A percentile compares a stretch with the other conserved stretches of the same genome.
Conservation (phyloP, 2,113 vertebrate genomes). For the Zosterops borbonicus region DNA sequence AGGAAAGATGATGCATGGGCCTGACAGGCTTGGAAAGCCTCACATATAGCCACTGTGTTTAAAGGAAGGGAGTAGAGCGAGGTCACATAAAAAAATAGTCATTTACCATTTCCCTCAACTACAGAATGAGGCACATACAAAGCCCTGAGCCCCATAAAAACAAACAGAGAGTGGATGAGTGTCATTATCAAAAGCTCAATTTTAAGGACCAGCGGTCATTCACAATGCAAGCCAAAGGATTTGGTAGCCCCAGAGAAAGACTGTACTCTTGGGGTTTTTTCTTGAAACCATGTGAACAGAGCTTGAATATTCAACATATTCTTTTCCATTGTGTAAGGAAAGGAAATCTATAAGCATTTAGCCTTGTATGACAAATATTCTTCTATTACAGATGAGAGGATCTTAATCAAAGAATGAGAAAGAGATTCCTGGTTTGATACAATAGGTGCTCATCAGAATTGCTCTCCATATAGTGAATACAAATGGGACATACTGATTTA, state of each 20-base stretch:
- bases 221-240: background rate
- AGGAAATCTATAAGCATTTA: background rate
- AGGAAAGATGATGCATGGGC: constrained; percentile 25
- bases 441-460: background rate
- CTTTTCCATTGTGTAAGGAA: background rate
- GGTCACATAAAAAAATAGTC: background rate
- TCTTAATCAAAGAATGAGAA: background rate
- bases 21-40: background rate
- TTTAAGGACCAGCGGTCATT: background rate
- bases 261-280: background rate
- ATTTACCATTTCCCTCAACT: background rate
- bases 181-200: background rate
- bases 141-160: background rate
- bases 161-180: background rate
- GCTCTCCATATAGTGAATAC: background rate
- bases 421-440: background rate
- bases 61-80: constrained; percentile 21
- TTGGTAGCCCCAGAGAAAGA: background rate
- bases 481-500: background rate
- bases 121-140: background rate
- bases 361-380: background rate
- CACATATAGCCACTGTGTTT: constrained; percentile 1
- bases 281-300: background rate
- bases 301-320: background rate
- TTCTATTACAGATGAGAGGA: background rate